Evolutionary conservation across 2,888 invertebrate genomes (phyloP).

Genomic region (Penaeus monodon): DNA sequence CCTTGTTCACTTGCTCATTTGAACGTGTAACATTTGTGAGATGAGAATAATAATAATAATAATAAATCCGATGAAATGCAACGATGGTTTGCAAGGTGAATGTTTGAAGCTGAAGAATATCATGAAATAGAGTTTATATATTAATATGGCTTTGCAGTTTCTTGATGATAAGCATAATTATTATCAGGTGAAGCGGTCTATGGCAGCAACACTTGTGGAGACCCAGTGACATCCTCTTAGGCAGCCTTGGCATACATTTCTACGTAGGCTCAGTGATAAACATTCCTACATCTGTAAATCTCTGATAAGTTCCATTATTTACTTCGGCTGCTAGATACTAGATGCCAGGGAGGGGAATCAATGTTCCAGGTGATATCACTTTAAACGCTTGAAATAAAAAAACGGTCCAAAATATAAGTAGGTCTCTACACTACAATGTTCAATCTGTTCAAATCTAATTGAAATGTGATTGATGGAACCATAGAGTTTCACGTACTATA

Average conservation of each 20-base stretch:
- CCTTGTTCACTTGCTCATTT: conserved; percentile 24
- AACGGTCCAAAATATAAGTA: no score
- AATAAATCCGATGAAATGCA: neutral
- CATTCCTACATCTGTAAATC: conserved; percentile 50
- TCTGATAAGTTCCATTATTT: conserved; percentile 47
- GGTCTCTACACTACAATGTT: no score
- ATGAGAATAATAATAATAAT: neutral
- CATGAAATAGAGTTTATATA: neutral
- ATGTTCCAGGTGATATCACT: conserved; percentile 18
- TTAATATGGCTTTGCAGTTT: conserved; percentile 25
- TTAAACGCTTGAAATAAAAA: neutral
- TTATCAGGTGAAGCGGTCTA: conserved; percentile 20
- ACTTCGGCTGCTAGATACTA: conserved; percentile 37
- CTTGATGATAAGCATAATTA: conserved; percentile 27
- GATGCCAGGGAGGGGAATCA: conserved; percentile 44
- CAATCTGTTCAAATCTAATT: no score
- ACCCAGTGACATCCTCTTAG: conserved; percentile 24
- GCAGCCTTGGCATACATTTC: conserved; percentile 25
- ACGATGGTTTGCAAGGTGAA: conserved; percentile 3
- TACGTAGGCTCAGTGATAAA: conserved; percentile 40
- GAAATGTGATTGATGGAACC: no score
- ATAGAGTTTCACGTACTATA: no score
- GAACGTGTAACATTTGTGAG: conserved; percentile 35
- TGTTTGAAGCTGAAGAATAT: neutral
- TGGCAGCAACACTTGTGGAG: conserved; percentile 28